A percentile compares a stretch with the other conserved stretches of the same genome.
These are phyloP conservation scores for Eurytoma californica DNA, from an alignment of 2,888 invertebrate genomes.

Conservation along the genomic window DNA sequence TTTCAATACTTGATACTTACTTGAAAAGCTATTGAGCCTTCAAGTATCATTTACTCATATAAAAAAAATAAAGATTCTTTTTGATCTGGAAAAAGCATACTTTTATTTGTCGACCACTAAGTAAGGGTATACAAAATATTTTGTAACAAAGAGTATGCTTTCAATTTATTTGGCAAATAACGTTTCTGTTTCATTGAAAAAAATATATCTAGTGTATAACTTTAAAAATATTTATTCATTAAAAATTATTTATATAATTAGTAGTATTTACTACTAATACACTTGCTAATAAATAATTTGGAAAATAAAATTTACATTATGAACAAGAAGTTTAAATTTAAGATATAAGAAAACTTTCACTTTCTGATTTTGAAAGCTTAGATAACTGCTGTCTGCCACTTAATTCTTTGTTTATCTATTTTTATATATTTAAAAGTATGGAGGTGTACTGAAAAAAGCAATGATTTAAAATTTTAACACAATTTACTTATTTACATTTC, in stretches of 20 bases:
- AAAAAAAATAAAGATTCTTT: too few species aligned
- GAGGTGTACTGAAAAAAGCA: conserved; percentile 54
- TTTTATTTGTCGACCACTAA: too few species aligned
- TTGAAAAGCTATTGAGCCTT: too few species aligned
- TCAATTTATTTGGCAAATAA: conserved; percentile 47
- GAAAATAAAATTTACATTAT: too few species aligned
- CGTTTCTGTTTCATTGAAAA: conserved; percentile 42
- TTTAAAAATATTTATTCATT: conserved; percentile 42
- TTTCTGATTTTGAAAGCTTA: too few species aligned
- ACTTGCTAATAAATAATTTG: conserved; percentile 11
- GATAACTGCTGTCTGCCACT: too few species aligned
- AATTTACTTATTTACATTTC: conserved; percentile 58
- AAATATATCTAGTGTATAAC: conserved; percentile 42
- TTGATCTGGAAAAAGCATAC: too few species aligned
- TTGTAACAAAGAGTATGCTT: conserved; percentile 35
- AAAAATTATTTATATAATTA: conserved; percentile 37
- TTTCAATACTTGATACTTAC: too few species aligned
- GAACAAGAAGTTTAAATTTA: too few species aligned
- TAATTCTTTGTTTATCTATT: background rate
- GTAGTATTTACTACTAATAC: conserved; percentile 45
- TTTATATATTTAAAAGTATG: conserved; percentile 27
- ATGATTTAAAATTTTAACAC: conserved; percentile 52
- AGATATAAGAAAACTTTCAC: too few species aligned
- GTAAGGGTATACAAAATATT: conserved; percentile 27
- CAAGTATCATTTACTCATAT: too few species aligned